A percentile compares a stretch with the other conserved stretches of the same genome.
Evolutionary conservation across 2,797 vertebrate species (phyloP).

Genomic region (Channa striata): DNA sequence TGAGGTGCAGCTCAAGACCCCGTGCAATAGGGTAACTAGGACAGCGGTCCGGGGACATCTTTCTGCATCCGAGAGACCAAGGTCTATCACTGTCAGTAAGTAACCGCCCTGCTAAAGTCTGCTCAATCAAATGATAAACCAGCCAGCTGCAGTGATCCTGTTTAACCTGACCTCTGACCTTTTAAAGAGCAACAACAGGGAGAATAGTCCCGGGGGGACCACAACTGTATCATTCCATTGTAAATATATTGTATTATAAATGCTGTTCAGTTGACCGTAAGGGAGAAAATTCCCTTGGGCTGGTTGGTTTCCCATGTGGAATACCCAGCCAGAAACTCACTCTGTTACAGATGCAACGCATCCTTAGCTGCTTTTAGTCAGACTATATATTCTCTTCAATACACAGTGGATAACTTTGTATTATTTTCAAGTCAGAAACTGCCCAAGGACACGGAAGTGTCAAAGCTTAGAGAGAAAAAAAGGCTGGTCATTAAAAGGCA

Average conservation of each 20-base stretch:
- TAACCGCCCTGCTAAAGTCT: conserved; percentile 25
- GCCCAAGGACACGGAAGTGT: conserved; percentile 70
- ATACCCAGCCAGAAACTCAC: conserved; percentile 45
- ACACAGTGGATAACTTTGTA: conserved; percentile 7
- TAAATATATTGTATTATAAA: conserved; percentile 16
- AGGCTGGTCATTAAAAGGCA: conserved; percentile 37
- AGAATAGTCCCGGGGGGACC: conserved; percentile 20
- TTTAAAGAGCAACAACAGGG: conserved; percentile 13
- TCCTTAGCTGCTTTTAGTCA: conserved; percentile 9
- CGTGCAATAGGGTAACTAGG: not conserved
- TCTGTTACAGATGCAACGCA: conserved; percentile 30
- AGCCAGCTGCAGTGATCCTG: conserved; percentile 33
- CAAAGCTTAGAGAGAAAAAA: conserved; percentile 13
- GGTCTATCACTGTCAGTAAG: conserved; percentile 25
- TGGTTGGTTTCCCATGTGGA: conserved; percentile 35
- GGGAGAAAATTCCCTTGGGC: conserved; percentile 2
- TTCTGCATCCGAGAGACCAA: conserved; percentile 35
- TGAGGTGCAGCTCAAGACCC: conserved; percentile 26
- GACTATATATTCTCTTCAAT: conserved; percentile 6
- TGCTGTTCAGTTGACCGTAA: conserved; percentile 45
- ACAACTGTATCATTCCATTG: conserved; percentile 8
- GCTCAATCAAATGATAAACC: conserved; percentile 25
- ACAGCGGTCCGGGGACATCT: conserved; percentile 24
- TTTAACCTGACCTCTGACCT: conserved; percentile 43
- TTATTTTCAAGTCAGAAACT: conserved; percentile 41